A percentile compares a stretch with the other conserved stretches of the same genome.
Conservation (phyloP, 2,113 vertebrate species). For the Mastomys natalensis region DNA sequence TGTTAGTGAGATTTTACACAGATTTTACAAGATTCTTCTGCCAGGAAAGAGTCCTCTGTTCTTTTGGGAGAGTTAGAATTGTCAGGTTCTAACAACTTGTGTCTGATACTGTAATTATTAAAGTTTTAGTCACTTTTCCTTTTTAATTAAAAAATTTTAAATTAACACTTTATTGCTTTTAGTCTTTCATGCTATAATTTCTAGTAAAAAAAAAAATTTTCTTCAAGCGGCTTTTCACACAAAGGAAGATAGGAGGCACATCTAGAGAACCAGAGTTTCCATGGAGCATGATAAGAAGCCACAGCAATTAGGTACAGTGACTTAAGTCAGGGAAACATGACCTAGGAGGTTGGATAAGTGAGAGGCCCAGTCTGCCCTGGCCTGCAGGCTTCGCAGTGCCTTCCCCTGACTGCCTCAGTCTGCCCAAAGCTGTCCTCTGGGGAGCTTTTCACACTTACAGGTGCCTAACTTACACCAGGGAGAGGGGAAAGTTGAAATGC, state of each 20-base stretch:
- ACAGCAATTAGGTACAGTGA: not conserved
- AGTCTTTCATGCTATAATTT: not conserved
- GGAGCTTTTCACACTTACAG: not conserved
- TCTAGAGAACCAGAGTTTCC: not conserved
- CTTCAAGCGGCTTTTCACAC: not conserved
- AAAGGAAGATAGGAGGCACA: not conserved
- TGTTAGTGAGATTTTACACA: not conserved
- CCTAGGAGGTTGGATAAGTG: not conserved
- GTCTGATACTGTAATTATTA: slow-evolving; percentile 40
- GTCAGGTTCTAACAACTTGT: not conserved
- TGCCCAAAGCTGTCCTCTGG: not conserved
- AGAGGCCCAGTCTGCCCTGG: not conserved
- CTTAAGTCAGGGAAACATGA: not conserved
- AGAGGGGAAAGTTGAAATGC: not conserved
- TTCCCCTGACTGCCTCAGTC: not conserved
- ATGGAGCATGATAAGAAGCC: not conserved
- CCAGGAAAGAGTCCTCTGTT: not conserved
- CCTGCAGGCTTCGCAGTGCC: not conserved
- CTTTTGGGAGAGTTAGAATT: slow-evolving; percentile 31
- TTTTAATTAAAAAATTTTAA: slow-evolving; percentile 29
- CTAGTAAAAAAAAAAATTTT: not conserved
- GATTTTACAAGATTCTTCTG: not conserved
- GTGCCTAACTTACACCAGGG: not conserved
- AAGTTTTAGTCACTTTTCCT: slow-evolving; percentile 50
- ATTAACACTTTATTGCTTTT: not conserved